phyloP scores from a whole-genome alignment of 2,113 vertebrate species.

The Thryonomys swinderianus region DNA sequence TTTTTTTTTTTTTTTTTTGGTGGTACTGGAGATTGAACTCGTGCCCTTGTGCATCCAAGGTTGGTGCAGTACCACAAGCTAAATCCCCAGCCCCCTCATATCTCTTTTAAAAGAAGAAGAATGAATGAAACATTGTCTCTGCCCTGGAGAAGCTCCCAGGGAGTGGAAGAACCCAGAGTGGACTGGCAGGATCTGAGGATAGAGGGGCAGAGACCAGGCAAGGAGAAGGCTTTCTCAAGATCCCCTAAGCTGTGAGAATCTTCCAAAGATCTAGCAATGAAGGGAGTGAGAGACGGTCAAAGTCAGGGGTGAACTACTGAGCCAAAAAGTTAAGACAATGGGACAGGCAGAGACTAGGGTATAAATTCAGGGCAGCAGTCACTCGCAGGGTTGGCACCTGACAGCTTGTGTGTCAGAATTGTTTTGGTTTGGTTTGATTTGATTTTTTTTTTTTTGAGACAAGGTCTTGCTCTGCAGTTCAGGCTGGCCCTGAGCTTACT shows the following conservation, averaged over 20 bases:
- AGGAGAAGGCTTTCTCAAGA: neutral
- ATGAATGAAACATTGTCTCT: neutral
- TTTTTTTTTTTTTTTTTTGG: no score
- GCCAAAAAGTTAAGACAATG: neutral
- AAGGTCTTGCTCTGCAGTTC: no score
- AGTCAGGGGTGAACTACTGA: neutral
- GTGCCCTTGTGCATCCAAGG: no score
- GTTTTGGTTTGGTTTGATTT: neutral
- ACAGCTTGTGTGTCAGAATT: neutral
- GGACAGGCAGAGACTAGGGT: neutral
- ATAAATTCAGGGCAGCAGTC: neutral
- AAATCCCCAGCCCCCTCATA: no score
- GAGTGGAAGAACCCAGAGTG: neutral
- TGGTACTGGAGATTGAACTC: no score
- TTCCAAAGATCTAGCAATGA: neutral
- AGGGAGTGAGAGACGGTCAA: neutral
- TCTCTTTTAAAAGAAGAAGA: no score
- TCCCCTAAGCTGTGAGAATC: neutral
- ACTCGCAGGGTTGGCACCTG: neutral
- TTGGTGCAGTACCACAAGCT: no score
- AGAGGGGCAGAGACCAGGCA: neutral
- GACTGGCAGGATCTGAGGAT: neutral
- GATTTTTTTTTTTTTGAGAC: neutral
- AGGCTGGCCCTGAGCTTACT: no score
- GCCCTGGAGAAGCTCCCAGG: neutral